phyloP scores from a whole-genome alignment of 1,140 invertebrate species.

The Cyrtorhinus lividipennis region DNA sequence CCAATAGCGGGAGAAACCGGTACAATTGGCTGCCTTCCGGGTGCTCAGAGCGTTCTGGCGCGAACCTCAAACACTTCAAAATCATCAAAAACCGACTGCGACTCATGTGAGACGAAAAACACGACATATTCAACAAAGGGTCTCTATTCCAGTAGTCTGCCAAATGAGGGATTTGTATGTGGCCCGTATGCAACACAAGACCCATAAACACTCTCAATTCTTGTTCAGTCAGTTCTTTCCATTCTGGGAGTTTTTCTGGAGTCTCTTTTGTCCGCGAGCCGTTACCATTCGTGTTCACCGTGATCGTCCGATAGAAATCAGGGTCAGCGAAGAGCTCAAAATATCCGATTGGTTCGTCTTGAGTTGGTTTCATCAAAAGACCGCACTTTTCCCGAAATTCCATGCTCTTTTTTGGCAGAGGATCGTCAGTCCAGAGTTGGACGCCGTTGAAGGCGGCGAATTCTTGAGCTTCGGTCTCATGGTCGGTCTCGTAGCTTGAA shows the following conservation, averaged over 20 bases:
- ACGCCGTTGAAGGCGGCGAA: neutral
- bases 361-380: neutral
- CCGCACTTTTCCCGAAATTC: neutral
- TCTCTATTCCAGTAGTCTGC: conserved; percentile 13
- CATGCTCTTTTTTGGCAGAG: neutral
- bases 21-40: neutral
- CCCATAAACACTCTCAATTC: conserved; percentile 8
- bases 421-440: neutral
- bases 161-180: conserved; percentile 12
- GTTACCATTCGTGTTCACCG: neutral
- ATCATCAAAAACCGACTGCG: conserved; percentile 11
- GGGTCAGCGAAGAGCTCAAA: neutral
- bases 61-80: conserved; percentile 7
- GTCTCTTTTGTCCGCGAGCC: neutral
- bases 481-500: neutral
- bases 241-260: conserved; percentile 4
- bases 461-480: neutral
- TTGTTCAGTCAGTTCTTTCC: conserved; percentile 3
- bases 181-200: conserved; percentile 5
- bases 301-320: conserved; percentile 1
- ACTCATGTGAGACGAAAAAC: conserved; percentile 14
- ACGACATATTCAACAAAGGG: conserved; percentile 10
- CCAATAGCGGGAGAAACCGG: neutral
- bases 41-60: neutral
- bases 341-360: conserved; percentile 4